Conservation (phyloP, 2,888 invertebrate species). For the Drosophila villosipedis region DNA sequence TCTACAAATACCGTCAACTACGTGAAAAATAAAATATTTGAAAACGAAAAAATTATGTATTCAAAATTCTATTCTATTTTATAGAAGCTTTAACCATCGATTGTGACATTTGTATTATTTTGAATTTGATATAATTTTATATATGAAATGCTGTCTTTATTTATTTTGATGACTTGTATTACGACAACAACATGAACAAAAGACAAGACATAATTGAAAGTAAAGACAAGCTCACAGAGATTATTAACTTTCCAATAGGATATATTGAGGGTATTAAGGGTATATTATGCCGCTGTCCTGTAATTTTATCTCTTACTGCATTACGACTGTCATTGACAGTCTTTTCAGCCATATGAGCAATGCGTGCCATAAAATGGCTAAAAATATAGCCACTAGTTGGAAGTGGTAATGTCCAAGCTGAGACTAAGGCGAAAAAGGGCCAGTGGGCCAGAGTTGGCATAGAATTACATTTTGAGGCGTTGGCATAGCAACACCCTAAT, state of each 20-base stretch:
- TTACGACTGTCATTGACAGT: slow-evolving; percentile 19
- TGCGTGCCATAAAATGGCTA: slow-evolving; percentile 63
- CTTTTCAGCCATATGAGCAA: slow-evolving; percentile 39
- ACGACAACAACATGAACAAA: background rate
- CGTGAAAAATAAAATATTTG: background rate
- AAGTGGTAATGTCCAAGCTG: slow-evolving; percentile 29
- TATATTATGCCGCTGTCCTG: background rate
- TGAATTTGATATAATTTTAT: background rate
- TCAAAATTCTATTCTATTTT: background rate
- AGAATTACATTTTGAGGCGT: slow-evolving; percentile 43
- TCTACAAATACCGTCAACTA: background rate
- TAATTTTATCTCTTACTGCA: background rate
- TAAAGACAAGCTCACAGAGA: background rate
- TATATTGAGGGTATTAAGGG: slow-evolving; percentile 3
- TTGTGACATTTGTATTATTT: background rate
- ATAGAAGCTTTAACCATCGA: background rate
- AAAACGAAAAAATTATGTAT: background rate
- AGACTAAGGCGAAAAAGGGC: slow-evolving; percentile 34
- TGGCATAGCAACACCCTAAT: slow-evolving; percentile 74
- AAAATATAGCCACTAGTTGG: slow-evolving; percentile 61
- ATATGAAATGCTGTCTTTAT: background rate
- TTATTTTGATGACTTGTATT: background rate
- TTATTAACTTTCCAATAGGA: background rate
- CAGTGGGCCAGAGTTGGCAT: slow-evolving; percentile 34
- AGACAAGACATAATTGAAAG: background rate